Evolutionary conservation across 2,113 vertebrate species (phyloP).

Genomic region (Tragelaphus strepsiceros): DNA sequence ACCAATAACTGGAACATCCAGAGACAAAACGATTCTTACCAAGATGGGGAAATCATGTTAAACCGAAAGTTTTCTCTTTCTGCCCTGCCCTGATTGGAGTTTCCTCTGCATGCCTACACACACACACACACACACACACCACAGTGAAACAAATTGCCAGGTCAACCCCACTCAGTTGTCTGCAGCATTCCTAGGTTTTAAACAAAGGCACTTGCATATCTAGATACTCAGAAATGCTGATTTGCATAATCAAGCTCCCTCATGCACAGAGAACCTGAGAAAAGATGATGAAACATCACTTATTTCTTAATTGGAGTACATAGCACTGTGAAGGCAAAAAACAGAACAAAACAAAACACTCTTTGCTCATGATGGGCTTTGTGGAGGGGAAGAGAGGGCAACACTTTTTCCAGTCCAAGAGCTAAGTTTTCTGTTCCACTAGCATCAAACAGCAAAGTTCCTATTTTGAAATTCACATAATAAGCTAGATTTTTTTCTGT

Average conservation of each 20-base stretch:
- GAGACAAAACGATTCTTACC: neutral
- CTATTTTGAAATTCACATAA: neutral
- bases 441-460: neutral
- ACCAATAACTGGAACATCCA: neutral
- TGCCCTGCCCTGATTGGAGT: neutral
- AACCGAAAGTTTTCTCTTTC: neutral
- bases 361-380: neutral
- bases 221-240: conserved; percentile 43
- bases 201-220: neutral
- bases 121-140: too few species aligned
- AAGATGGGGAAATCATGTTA: neutral
- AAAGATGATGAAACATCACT: neutral
- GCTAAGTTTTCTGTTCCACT: neutral
- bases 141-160: neutral
- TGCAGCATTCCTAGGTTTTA: conserved; percentile 14
- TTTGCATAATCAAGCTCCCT: conserved; percentile 51
- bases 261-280: neutral
- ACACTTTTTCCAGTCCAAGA: neutral
- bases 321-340: neutral
- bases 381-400: neutral
- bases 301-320: conserved; percentile 40
- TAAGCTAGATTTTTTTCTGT: neutral
- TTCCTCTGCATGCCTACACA: neutral
- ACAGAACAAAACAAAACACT: neutral
- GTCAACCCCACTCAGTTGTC: neutral